These are phyloP conservation scores for Resseliella maxima DNA, from an alignment of 2,888 invertebrate species.

Conservation along the genomic window DNA sequence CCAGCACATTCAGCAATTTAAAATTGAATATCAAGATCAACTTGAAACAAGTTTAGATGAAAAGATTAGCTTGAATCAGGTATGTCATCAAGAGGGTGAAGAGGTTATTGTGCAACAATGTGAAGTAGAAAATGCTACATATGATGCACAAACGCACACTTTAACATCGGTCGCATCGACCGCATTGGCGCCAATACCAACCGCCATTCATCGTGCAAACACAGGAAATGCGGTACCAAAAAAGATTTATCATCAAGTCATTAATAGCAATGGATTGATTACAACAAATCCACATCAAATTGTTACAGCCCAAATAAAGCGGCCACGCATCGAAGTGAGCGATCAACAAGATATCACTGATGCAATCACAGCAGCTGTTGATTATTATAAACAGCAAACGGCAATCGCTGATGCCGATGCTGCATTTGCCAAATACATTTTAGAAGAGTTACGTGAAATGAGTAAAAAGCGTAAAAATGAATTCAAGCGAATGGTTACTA, in stretches of 20 bases:
- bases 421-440: constrained; percentile 51
- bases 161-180: constrained; percentile 4
- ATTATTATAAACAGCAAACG: constrained; percentile 38
- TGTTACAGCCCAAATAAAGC: neutral
- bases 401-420: constrained; percentile 28
- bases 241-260: constrained; percentile 46
- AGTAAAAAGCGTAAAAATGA: constrained; percentile 31
- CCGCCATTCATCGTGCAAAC: constrained; percentile 28
- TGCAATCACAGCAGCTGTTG: neutral
- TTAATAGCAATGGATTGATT: constrained; percentile 28
- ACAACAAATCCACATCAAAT: constrained; percentile 11
- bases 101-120: constrained; percentile 36
- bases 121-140: constrained; percentile 36
- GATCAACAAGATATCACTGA: constrained; percentile 1
- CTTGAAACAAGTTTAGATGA: constrained; percentile 29
- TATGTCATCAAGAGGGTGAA: constrained; percentile 39
- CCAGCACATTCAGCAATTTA: constrained; percentile 33
- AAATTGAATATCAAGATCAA: constrained; percentile 31
- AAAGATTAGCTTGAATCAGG: constrained; percentile 46
- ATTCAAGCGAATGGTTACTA: constrained; percentile 26
- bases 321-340: neutral
- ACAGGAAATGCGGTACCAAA: neutral
- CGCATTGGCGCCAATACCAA: constrained; percentile 31
- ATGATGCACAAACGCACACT: constrained; percentile 40
- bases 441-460: constrained; percentile 40